These are phyloP conservation scores for Labrus mixtus DNA, from an alignment of 2,113 vertebrate species.

Conservation along the genomic window DNA sequence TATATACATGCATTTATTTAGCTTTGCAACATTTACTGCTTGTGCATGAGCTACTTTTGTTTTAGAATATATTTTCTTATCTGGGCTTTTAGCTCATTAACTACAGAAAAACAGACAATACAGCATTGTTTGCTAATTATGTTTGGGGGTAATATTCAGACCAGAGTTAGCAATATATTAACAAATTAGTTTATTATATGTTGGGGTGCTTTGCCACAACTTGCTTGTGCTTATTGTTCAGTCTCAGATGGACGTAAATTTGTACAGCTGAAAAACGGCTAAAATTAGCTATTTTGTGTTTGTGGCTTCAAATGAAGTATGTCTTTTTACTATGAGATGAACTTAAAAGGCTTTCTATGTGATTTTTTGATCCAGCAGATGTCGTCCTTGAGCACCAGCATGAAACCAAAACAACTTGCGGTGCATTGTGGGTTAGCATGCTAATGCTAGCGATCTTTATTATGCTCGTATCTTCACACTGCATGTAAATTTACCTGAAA, in stretches of 20 bases:
- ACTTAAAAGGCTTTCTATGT: too few species aligned
- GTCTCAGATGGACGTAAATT: background rate
- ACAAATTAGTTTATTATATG: slow-evolving; percentile 30
- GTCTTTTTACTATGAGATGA: background rate
- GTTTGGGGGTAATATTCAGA: background rate
- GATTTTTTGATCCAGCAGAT: too few species aligned
- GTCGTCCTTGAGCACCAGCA: too few species aligned
- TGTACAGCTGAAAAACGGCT: background rate
- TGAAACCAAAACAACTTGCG: too few species aligned
- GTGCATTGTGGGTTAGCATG: too few species aligned
- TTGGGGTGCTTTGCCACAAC: background rate
- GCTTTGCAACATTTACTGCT: background rate
- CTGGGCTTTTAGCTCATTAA: background rate
- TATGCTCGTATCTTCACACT: too few species aligned
- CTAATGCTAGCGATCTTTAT: too few species aligned
- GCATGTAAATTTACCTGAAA: too few species aligned
- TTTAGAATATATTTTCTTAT: background rate
- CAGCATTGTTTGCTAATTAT: background rate
- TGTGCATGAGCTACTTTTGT: background rate
- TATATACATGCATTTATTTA: background rate
- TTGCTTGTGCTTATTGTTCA: background rate
- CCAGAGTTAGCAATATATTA: slow-evolving; percentile 36
- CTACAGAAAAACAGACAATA: background rate
- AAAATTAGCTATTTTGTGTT: background rate
- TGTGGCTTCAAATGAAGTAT: background rate